These are phyloP conservation scores for Takifugu bimaculatus DNA, from an alignment of 2,113 vertebrate species.

Conservation along the genomic window DNA sequence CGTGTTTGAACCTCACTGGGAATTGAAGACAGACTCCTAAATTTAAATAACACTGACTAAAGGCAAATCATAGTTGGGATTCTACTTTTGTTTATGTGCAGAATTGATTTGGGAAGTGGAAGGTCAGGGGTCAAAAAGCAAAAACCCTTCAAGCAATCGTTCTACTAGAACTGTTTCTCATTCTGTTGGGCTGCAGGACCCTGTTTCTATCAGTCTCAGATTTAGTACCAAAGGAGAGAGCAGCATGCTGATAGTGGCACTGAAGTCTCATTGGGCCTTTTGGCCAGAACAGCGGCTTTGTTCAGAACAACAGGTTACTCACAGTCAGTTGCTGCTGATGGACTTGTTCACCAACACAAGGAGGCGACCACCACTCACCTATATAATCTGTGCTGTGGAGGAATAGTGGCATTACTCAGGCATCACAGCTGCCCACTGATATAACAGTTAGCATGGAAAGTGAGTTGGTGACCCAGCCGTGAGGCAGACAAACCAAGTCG, in stretches of 20 bases:
- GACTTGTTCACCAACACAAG: constrained; percentile 6
- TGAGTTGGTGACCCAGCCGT: constrained; percentile 1
- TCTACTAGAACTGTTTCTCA: not conserved
- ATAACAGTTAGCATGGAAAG: constrained; percentile 3
- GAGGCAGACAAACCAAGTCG: too few species aligned
- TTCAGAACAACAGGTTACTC: constrained; percentile 41
- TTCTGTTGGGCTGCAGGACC: not conserved
- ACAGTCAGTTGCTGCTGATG: constrained; percentile 25
- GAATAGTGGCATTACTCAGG: constrained; percentile 17
- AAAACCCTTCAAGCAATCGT: too few species aligned
- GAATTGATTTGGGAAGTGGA: too few species aligned
- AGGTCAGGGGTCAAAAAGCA: too few species aligned
- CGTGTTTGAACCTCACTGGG: too few species aligned
- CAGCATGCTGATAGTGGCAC: constrained; percentile 18
- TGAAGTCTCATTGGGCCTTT: not conserved
- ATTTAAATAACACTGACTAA: too few species aligned
- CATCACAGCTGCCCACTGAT: not conserved
- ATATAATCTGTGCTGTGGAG: constrained; percentile 36
- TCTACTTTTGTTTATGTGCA: too few species aligned
- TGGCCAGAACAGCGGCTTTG: constrained; percentile 2
- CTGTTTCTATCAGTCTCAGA: not conserved
- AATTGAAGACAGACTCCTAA: too few species aligned
- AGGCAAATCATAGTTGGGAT: too few species aligned
- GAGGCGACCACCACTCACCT: constrained; percentile 13
- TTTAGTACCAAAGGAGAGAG: not conserved